Evolutionary conservation across 2,113 vertebrate genomes (phyloP).

Genomic region (Daphoenositta chrysoptera): DNA sequence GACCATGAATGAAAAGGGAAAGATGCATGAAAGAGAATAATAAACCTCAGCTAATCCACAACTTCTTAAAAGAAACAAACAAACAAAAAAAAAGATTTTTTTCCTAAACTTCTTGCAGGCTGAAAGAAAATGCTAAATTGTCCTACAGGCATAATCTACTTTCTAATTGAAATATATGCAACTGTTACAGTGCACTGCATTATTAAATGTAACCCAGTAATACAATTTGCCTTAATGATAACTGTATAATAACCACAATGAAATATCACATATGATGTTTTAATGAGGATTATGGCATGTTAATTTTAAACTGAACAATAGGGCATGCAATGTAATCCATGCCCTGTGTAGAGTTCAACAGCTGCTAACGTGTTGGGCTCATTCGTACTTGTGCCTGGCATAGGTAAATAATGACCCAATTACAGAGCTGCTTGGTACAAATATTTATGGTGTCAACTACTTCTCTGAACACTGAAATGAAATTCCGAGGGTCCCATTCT

Average conservation of each 20-base stretch:
- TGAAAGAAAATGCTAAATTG: not conserved
- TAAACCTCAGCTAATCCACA: not conserved
- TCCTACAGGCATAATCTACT: constrained; percentile 28
- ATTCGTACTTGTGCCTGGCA: not conserved
- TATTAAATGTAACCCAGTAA: constrained; percentile 51
- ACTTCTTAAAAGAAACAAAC: not conserved
- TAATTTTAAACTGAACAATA: constrained; percentile 62
- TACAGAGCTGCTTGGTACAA: not conserved
- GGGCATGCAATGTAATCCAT: constrained; percentile 30
- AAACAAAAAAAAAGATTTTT: not conserved
- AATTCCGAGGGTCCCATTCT: not conserved
- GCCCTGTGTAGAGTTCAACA: constrained; percentile 21
- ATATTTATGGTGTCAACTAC: not conserved
- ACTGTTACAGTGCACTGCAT: not conserved
- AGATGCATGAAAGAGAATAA: not conserved
- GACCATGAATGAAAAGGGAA: not conserved
- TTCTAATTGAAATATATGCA: not conserved
- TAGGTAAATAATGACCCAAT: not conserved
- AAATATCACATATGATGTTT: constrained; percentile 58
- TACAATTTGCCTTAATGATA: constrained; percentile 52
- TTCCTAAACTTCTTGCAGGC: not conserved
- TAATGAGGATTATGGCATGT: constrained; percentile 60
- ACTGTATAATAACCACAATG: constrained; percentile 36
- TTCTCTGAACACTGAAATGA: not conserved
- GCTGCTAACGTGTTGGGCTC: not conserved